Conservation (phyloP, 2,888 invertebrate genomes). For the Andrena praecox region DNA sequence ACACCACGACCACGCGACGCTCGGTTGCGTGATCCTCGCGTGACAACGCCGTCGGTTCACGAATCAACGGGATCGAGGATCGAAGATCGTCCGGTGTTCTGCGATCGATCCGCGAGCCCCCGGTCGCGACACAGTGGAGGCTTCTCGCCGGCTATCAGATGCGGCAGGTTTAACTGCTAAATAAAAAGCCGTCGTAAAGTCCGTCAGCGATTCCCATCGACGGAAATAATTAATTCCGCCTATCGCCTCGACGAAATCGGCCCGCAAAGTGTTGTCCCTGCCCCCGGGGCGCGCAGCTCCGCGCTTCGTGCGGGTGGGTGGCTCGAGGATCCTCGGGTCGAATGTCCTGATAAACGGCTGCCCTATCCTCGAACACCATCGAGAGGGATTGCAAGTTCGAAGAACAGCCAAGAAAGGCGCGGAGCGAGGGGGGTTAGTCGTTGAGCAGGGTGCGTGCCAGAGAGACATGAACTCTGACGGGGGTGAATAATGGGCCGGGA, state of each 20-base stretch:
- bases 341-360: slow-evolving; percentile 57
- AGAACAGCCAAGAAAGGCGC: slow-evolving; percentile 29
- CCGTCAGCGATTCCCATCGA: slow-evolving; percentile 41
- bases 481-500: slow-evolving; percentile 78
- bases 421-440: slow-evolving; percentile 34
- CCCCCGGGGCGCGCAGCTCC: slow-evolving; percentile 1
- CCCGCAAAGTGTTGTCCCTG: slow-evolving; percentile 14
- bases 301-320: slow-evolving; percentile 3
- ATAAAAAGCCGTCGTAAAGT: slow-evolving; percentile 37
- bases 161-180: slow-evolving; percentile 3
- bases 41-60: neutral
- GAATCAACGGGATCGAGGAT: neutral
- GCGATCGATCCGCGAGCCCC: neutral
- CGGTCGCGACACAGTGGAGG: neutral
- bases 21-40: neutral
- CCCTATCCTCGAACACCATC: slow-evolving; percentile 47
- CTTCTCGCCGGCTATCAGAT: slow-evolving; percentile 14
- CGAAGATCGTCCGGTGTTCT: neutral
- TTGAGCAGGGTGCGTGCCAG: slow-evolving; percentile 76
- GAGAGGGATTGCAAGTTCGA: slow-evolving; percentile 35
- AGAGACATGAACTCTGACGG: slow-evolving; percentile 77
- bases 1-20: slow-evolving; percentile 16
- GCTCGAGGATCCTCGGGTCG: slow-evolving; percentile 15
- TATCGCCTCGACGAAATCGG: slow-evolving; percentile 41
- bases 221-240: slow-evolving; percentile 46